A percentile compares a stretch with the other conserved stretches of the same genome.
phyloP scores from a whole-genome alignment of 2,113 vertebrate species.

The Cettia cetti region DNA sequence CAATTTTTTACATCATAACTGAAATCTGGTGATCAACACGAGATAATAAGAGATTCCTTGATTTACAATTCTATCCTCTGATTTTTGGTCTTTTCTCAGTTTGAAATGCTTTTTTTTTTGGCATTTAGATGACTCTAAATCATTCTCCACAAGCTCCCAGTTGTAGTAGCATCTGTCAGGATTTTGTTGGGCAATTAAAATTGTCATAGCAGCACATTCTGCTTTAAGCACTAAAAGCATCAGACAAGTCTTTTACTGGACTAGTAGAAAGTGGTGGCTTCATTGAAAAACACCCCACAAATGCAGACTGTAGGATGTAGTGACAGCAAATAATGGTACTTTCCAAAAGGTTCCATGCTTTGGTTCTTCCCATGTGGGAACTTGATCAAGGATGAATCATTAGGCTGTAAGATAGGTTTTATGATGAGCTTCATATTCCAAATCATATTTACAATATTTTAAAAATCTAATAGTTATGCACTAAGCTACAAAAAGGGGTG shows the following conservation, averaged over 20 bases:
- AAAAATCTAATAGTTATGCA: not conserved
- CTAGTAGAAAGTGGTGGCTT: not conserved
- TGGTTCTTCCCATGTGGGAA: not conserved
- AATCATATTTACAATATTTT: not conserved
- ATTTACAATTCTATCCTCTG: not conserved
- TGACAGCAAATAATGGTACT: fast-evolving
- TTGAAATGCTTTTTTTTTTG: not conserved
- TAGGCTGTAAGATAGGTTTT: not conserved
- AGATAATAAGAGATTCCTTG: not conserved
- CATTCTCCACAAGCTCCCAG: not conserved
- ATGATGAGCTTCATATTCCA: not conserved
- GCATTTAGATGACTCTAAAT: not conserved
- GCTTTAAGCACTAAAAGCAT: not conserved
- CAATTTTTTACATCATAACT: not conserved
- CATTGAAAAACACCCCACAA: not conserved
- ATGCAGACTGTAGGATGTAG: not conserved
- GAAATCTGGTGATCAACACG: not conserved
- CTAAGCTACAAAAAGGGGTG: not conserved
- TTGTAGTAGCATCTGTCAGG: not conserved
- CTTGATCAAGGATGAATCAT: not conserved
- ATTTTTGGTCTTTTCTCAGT: not conserved
- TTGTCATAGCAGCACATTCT: not conserved
- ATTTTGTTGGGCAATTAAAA: not conserved
- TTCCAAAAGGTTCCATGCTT: not conserved
- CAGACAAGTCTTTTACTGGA: not conserved